Evolutionary conservation across 1,140 invertebrate genomes (phyloP).

Genomic region (Dreissena rostriformis): DNA sequence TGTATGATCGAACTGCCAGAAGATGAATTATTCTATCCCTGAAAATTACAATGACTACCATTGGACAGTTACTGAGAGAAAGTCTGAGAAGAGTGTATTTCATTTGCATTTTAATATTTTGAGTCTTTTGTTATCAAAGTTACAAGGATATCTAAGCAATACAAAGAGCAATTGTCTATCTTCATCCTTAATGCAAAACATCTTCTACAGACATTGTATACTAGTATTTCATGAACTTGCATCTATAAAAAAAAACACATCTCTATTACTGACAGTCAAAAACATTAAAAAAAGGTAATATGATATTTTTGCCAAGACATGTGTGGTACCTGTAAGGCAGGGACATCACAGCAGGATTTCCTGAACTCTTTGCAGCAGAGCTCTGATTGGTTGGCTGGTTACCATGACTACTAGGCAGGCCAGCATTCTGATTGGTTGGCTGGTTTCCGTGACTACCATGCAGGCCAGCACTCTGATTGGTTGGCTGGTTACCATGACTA

Average conservation of each 20-base stretch:
- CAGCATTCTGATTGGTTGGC: neutral
- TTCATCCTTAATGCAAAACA: too few species aligned
- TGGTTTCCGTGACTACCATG: neutral
- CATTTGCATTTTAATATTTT: too few species aligned
- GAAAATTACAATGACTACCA: slow-evolving; percentile 61
- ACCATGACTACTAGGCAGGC: neutral
- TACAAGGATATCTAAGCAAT: too few species aligned
- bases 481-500: neutral
- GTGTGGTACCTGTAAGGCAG: slow-evolving; percentile 86
- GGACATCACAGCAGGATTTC: slow-evolving; percentile 85
- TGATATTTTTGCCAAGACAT: neutral
- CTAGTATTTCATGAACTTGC: too few species aligned
- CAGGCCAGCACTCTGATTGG: neutral
- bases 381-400: neutral
- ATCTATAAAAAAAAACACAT: too few species aligned
- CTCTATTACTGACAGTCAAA: too few species aligned
- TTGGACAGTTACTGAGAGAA: too few species aligned
- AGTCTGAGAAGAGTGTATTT: too few species aligned
- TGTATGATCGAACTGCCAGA: slow-evolving; percentile 94
- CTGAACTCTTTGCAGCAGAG: slow-evolving; percentile 12
- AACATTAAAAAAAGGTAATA: too few species aligned
- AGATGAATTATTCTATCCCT: slow-evolving; percentile 96
- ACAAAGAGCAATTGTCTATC: too few species aligned
- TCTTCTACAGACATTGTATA: too few species aligned
- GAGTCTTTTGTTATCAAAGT: too few species aligned